Base-by-base conservation (phyloP, 2,113 vertebrate species). In the Sitta europaea region DNA sequence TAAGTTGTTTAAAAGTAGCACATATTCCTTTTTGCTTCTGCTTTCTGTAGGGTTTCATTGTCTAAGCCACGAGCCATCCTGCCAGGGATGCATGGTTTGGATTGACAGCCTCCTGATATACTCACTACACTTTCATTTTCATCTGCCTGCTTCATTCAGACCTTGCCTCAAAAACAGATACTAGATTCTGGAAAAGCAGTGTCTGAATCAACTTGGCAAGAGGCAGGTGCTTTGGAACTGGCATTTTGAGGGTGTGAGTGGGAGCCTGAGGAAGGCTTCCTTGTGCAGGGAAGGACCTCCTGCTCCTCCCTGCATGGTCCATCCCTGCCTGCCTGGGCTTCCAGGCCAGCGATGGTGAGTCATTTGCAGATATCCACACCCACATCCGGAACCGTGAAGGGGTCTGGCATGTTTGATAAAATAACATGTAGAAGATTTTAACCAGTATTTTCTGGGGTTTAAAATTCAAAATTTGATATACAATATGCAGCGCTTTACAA, bases 401-500 rank as follows among this genome's bases (percentile, higher is more conserved):
- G 28, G 23, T 67, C 66, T 76, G 67, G 22, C 23, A 13, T 17
- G 12, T 66, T 84, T 71, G 65, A 74, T 87, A 58, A 81, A 91
- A 78, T 33, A 54, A 29, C 22, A 53, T 1, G 2, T 48, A 29
- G 72, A 54, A 40, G 12, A 72, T 75, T 75, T 78, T 53, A 78
- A 67, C 21, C 23, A 27, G 5, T 54, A 45, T 45, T 90, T 90
- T 80, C 27, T 35, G n/a, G 7, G 18, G 22, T 71, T 71, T 22
- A 29, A 36, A 67, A 63, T 84, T 84, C 23, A 47, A 57, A 71
- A 43, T 33, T 68, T 78, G 18, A 11, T 35, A 9, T 36, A 16
- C 13, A 17, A 5, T 14, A 38, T 0, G 0, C 18, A 86, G 43
- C 19, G 40, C n/a, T 74, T 86, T 20, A 22, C 5, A 27, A 45